Evolutionary conservation across 2,797 vertebrate species (phyloP), one percentile per base, ranked within the genome.

Genomic region (Rhodeus uyekii): DNA sequence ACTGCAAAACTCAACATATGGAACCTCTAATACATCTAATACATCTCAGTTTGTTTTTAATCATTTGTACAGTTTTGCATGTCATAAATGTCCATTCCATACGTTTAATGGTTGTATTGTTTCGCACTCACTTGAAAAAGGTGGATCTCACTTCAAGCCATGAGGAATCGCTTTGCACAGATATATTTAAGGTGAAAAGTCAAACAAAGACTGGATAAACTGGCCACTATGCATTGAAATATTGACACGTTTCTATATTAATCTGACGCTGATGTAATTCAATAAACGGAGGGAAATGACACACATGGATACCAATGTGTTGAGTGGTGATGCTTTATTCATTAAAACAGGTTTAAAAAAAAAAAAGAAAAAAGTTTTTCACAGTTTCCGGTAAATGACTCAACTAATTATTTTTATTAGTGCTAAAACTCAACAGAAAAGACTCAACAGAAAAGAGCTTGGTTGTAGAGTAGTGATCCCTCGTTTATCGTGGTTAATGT

Each of bases 31-130:
- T n/a, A n/a, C n/a, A n/a, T n/a, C n/a, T n/a, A n/a, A n/a, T n/a
- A n/a, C n/a, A n/a, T n/a, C n/a, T n/a, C n/a, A n/a, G n/a, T n/a
- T n/a, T n/a, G n/a, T n/a, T n/a, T n/a, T n/a, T 97, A 97, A 98
- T 96, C 96, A 97, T 97, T 94, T 97, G 97, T 98, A 98, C 97
- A 97, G 97, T 97, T 97, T 96, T 97, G 96, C 96, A 97, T 97
- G 96, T 95, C 95, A 92, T 96, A 95, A 95, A 93, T 97, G 96
- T 96, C 96, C 94, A 96, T 95, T 96, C 93, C 93, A 91, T 90
- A 42, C 93, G 95, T 91, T 91, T 93, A 90, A 85, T 48, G 90
- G 91, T 91, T 92, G 91, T 90, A 92, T 94, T 88, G 91, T 93
- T 92, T 91, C 92, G 95, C 92, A 90, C 92, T 90, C 90, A 94